phyloP scores from a whole-genome alignment of 2,113 vertebrate species.

The Sprattus sprattus region DNA sequence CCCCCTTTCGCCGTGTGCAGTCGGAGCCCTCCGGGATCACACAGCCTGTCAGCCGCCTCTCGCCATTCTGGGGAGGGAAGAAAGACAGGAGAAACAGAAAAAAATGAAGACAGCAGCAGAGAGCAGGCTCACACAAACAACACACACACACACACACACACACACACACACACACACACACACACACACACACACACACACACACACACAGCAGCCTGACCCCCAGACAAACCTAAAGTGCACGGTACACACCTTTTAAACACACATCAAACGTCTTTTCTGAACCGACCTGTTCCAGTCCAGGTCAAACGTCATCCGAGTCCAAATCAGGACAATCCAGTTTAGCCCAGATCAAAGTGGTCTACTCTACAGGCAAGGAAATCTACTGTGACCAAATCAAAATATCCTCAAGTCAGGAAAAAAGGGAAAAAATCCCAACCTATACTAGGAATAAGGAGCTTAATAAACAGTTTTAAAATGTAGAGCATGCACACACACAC shows the following conservation, averaged over 20 bases:
- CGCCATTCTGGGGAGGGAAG: not conserved
- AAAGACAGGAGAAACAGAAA: slow-evolving; percentile 8
- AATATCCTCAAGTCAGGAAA: not conserved
- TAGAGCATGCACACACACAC: not conserved
- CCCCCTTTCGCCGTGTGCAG: not conserved
- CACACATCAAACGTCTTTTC: not conserved
- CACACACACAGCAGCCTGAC: not conserved
- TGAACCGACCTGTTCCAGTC: not conserved
- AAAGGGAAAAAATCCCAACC: not conserved
- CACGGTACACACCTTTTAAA: not conserved
- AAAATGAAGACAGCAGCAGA: slow-evolving; percentile 17
- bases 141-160: slow-evolving; percentile 5
- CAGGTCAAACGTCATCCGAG: not conserved
- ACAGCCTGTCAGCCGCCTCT: not conserved
- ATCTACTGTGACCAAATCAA: not conserved
- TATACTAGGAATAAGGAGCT: not conserved
- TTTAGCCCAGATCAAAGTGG: slow-evolving; percentile 5
- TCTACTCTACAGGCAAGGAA: not conserved
- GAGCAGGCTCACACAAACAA: not conserved
- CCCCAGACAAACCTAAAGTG: not conserved
- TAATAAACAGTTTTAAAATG: not conserved
- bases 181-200: slow-evolving; percentile 6
- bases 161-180: not conserved
- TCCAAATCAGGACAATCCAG: slow-evolving; percentile 1
- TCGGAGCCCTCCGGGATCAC: not conserved